Evolutionary conservation across 1,140 invertebrate species (phyloP).

Genomic region (Lethrus apterus): DNA sequence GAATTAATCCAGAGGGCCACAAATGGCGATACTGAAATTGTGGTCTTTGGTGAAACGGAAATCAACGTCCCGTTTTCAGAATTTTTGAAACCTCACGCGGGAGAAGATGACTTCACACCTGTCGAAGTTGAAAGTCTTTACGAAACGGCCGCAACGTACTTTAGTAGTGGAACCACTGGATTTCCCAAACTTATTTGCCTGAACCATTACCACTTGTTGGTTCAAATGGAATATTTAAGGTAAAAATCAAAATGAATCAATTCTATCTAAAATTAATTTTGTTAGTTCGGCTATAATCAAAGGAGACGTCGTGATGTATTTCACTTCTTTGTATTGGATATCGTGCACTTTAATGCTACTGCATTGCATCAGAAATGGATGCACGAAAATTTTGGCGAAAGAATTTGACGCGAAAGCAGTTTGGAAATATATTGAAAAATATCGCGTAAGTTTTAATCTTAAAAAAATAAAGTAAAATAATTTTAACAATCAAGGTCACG

Average conservation of each 20-base stretch:
- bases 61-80: background rate
- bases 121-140: conserved; percentile 18
- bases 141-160: conserved; percentile 39
- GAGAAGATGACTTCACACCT: conserved; percentile 29
- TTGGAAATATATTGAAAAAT: conserved; percentile 40
- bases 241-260: no score
- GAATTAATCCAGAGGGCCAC: conserved; percentile 12
- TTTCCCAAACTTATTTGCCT: conserved; percentile 66
- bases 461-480: conserved; percentile 2
- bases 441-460: conserved; percentile 15
- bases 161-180: conserved; percentile 66
- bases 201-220: conserved; percentile 43
- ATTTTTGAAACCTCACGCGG: conserved; percentile 5
- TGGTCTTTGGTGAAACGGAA: conserved; percentile 15
- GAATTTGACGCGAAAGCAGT: conserved; percentile 36
- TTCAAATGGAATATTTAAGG: background rate
- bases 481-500: conserved; percentile 33
- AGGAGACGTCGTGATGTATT: conserved; percentile 17
- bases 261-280: no score
- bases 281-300: background rate
- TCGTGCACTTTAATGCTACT: conserved; percentile 24
- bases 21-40: conserved; percentile 7
- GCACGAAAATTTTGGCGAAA: conserved; percentile 31
- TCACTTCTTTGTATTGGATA: conserved; percentile 31
- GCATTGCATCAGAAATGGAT: conserved; percentile 25